These are phyloP conservation scores for Anniella stebbinsi DNA, from an alignment of 2,797 vertebrate genomes.

Conservation along the genomic window DNA sequence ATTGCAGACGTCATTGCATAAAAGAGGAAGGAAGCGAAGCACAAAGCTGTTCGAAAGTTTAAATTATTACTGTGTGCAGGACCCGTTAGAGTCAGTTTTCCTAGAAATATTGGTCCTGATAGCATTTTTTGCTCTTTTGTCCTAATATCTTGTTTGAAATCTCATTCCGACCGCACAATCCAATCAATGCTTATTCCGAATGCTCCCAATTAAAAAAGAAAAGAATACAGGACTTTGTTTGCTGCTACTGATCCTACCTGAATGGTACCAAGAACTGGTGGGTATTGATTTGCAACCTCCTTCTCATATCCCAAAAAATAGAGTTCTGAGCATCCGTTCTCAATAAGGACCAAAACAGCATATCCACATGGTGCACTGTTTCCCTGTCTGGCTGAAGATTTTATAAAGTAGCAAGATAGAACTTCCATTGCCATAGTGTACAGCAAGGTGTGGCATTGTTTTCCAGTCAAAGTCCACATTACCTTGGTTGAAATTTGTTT, in stretches of 20 bases:
- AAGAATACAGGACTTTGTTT: neutral
- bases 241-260: neutral
- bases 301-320: neutral
- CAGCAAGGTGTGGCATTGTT: too few relatives aligned
- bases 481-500: too few relatives aligned
- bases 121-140: neutral
- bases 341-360: neutral
- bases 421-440: neutral
- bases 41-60: neutral
- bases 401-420: neutral
- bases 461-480: too few relatives aligned
- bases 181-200: neutral
- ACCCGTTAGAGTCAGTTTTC: neutral
- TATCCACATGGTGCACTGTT: neutral
- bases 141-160: neutral
- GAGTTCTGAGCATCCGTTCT: neutral
- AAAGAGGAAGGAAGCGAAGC: neutral
- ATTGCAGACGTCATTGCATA: slow-evolving; percentile 39
- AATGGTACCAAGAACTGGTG: neutral
- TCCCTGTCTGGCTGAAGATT: neutral
- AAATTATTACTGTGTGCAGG: neutral
- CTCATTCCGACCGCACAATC: neutral
- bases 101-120: neutral
- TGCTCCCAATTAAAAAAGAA: neutral
- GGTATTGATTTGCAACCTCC: neutral